phyloP scores from a whole-genome alignment of 2,797 vertebrate genomes.

The Centropyge bicolor region DNA sequence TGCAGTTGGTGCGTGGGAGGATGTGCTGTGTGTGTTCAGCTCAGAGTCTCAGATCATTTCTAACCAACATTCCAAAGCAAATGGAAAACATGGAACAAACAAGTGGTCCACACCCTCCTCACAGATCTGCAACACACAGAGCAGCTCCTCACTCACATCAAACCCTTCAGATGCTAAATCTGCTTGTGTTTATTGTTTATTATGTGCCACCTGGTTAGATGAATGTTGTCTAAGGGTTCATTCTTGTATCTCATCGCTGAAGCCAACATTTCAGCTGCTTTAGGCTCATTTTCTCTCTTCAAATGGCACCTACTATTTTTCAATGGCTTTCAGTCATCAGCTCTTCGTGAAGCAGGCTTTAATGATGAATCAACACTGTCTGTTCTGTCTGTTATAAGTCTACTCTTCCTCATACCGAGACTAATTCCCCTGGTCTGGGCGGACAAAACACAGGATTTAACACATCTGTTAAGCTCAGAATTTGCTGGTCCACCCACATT shows the following conservation, averaged over 20 bases:
- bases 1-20: conserved; percentile 50
- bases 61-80: conserved; percentile 79
- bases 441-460: conserved; percentile 35
- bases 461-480: conserved; percentile 55
- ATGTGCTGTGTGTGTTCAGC: conserved; percentile 31
- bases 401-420: conserved; percentile 28
- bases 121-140: conserved; percentile 57
- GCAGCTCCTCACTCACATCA: conserved; percentile 12
- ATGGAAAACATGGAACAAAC: conserved; percentile 80
- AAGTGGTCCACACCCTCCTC: conserved; percentile 63
- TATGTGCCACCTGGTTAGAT: not conserved
- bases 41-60: conserved; percentile 40
- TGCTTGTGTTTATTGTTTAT: not conserved
- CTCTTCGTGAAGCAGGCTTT: not conserved
- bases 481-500: conserved; percentile 53
- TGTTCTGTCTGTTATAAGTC: conserved; percentile 22
- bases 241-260: rapidly evolving
- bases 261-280: not conserved
- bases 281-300: not conserved
- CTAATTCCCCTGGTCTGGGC: conserved; percentile 32
- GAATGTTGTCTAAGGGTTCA: not conserved
- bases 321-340: not conserved
- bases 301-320: not conserved
- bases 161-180: not conserved
- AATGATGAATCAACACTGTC: not conserved